These are phyloP conservation scores for Diuraphis noxia DNA, from an alignment of 1,140 invertebrate species.

Conservation along the genomic window DNA sequence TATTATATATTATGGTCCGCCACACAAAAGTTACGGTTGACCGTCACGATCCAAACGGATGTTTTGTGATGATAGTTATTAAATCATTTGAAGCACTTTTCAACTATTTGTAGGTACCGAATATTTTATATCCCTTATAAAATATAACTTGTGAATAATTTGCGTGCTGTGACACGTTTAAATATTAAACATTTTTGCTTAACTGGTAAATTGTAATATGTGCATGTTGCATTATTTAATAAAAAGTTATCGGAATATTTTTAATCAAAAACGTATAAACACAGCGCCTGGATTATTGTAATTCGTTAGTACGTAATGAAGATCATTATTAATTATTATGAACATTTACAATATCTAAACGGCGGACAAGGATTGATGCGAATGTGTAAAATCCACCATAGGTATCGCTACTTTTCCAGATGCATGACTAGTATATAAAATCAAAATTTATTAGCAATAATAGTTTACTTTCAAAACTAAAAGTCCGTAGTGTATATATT, in stretches of 20 bases:
- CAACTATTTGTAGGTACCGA: no score
- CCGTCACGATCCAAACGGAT: not conserved
- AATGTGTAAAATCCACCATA: not conserved
- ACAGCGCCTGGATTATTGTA: not conserved
- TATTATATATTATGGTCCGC: not conserved
- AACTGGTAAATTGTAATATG: no score
- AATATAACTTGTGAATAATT: no score
- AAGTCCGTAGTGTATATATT: no score
- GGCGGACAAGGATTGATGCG: not conserved
- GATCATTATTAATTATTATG: not conserved
- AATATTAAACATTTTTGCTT: not conserved
- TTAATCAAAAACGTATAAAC: not conserved
- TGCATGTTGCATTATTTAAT: not conserved
- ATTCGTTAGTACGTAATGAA: not conserved
- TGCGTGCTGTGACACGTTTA: not conserved
- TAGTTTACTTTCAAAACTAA: no score
- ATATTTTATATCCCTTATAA: no score
- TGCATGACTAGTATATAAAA: no score
- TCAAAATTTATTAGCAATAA: no score
- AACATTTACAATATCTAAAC: not conserved
- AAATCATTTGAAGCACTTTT: not conserved
- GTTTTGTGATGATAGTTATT: not conserved
- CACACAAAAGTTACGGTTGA: not conserved
- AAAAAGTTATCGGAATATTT: not conserved
- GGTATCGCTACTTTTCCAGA: no score